phyloP scores from a whole-genome alignment of 2,888 invertebrate species.

The Amiota mariae region DNA sequence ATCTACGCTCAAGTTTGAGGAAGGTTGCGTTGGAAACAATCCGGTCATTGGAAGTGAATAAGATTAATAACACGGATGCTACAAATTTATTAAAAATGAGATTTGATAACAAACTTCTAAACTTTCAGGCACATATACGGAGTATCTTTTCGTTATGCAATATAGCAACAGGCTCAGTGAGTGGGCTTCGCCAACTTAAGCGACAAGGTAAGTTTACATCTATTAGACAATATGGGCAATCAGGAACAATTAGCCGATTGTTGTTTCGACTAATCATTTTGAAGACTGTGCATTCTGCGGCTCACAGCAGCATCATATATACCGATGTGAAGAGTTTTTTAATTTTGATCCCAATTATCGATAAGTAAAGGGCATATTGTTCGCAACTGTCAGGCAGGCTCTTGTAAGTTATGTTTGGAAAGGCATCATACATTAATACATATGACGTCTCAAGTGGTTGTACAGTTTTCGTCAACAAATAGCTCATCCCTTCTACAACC shows the following conservation, averaged over 20 bases:
- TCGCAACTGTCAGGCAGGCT: too few relatives aligned
- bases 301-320: too few relatives aligned
- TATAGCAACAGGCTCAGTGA: not conserved
- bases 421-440: not conserved
- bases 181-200: not conserved
- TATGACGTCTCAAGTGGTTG: not conserved
- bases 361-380: not conserved
- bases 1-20: too few relatives aligned
- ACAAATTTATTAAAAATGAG: not conserved
- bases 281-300: not conserved
- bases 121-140: conserved; percentile 1
- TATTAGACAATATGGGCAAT: not conserved
- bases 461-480: not conserved
- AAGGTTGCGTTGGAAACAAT: too few relatives aligned
- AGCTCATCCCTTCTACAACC: not conserved
- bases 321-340: too few relatives aligned
- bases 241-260: not conserved
- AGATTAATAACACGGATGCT: too few relatives aligned
- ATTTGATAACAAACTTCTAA: not conserved
- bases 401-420: not conserved
- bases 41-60: too few relatives aligned
- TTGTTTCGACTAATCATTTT: not conserved
- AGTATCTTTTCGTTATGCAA: not conserved
- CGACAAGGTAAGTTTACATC: not conserved
- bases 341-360: too few relatives aligned